Conservation (phyloP, 2,113 vertebrate species). For the Chauna torquata region DNA sequence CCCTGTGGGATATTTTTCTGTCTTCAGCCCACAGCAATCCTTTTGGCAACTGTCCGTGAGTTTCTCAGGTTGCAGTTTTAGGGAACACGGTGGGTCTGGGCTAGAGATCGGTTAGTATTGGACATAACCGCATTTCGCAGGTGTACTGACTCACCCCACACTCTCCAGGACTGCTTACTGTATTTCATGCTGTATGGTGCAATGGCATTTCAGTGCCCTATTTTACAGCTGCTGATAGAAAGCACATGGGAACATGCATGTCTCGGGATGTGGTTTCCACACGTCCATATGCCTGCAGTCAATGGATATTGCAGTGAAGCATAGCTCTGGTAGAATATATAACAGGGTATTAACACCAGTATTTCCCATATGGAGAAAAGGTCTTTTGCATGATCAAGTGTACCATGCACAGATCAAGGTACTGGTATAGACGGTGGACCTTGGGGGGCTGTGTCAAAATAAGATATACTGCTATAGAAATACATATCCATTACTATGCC, state of each 20-base stretch:
- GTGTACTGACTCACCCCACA: rapidly evolving
- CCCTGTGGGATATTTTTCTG: not conserved
- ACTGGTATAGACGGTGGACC: not conserved
- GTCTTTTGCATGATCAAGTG: not conserved
- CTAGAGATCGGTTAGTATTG: not conserved
- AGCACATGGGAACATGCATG: not conserved
- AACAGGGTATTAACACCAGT: not conserved
- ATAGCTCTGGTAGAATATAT: not conserved
- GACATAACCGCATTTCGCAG: not conserved
- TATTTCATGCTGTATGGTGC: not conserved
- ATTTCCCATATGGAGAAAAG: not conserved
- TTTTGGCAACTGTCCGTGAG: rapidly evolving
- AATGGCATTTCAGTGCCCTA: not conserved
- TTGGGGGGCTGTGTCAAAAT: not conserved
- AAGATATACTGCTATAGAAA: not conserved
- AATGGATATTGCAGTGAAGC: not conserved
- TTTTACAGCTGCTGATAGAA: not conserved
- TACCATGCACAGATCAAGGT: not conserved
- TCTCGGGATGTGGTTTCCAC: not conserved
- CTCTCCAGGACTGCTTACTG: not conserved
- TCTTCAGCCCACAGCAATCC: not conserved
- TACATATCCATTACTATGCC: not conserved
- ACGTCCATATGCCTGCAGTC: not conserved
- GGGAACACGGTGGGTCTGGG: not conserved
- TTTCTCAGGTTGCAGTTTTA: not conserved